Conservation (phyloP, 2,797 vertebrate genomes). For the Calcarius lapponicus region DNA sequence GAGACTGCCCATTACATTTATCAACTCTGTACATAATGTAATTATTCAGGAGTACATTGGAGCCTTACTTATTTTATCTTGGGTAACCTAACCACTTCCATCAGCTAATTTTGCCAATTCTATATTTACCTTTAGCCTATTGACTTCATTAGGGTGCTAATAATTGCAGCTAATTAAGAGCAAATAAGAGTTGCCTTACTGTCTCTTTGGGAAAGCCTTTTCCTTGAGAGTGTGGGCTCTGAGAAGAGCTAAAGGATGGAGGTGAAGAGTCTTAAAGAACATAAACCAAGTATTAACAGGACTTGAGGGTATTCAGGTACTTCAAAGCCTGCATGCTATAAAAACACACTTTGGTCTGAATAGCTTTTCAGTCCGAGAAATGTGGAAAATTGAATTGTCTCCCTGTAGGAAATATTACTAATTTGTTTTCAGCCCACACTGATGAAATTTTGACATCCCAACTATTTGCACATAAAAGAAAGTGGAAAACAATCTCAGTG, state of each 20-base stretch:
- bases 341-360: neutral
- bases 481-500: neutral
- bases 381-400: neutral
- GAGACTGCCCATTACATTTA: neutral
- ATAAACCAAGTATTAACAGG: neutral
- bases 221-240: neutral
- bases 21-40: neutral
- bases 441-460: conserved; percentile 11
- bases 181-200: neutral
- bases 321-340: neutral
- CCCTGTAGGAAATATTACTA: neutral
- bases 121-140: neutral
- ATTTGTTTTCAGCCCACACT: neutral
- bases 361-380: neutral
- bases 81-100: neutral
- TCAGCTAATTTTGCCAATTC: neutral
- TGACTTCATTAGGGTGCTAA: neutral
- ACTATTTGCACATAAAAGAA: neutral
- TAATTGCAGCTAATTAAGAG: neutral
- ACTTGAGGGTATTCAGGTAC: neutral
- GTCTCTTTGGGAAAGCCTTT: neutral
- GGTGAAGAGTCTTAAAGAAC: neutral
- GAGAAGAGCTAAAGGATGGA: neutral
- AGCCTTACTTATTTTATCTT: neutral
- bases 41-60: neutral